Conservation (phyloP, 2,797 vertebrate genomes). For the Kryptolebias ocellatus region DNA sequence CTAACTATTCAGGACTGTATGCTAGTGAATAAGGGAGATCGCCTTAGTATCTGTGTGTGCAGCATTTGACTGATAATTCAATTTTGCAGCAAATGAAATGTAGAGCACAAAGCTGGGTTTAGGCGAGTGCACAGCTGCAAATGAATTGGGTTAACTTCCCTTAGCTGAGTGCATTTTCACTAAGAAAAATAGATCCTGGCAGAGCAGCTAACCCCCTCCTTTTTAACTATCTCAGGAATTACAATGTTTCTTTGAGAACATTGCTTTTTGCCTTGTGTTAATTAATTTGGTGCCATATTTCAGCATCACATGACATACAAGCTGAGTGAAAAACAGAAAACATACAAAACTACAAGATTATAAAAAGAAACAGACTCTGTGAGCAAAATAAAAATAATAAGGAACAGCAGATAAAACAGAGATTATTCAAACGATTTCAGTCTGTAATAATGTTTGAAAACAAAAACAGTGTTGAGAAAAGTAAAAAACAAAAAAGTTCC, state of each 20-base stretch:
- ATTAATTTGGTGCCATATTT: too few relatives aligned
- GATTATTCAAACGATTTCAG: neutral
- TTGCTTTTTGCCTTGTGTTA: too few relatives aligned
- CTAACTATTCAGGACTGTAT: neutral
- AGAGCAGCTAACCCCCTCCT: conserved; percentile 1
- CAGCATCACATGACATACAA: too few relatives aligned
- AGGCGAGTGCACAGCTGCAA: conserved; percentile 67
- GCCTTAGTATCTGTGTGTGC: conserved; percentile 37
- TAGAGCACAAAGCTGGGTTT: conserved; percentile 66
- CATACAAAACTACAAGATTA: too few relatives aligned
- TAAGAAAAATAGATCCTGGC: conserved; percentile 34
- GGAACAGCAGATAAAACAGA: too few relatives aligned
- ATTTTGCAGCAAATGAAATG: conserved; percentile 71
- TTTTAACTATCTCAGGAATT: neutral
- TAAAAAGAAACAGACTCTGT: too few relatives aligned
- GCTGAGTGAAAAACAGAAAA: too few relatives aligned
- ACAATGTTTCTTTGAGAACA: too few relatives aligned
- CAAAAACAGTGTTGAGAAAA: neutral
- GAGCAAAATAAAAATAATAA: too few relatives aligned
- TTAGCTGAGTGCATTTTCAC: conserved; percentile 62
- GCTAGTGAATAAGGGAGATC: neutral
- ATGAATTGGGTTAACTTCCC: conserved; percentile 71
- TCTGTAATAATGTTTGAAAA: neutral
- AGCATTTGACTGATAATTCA: conserved; percentile 64
- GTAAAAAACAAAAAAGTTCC: conserved; percentile 11